Evolutionary conservation across 2,113 vertebrate species (phyloP), one percentile per base, ranked within the genome.

Genomic region (Plotosus lineatus): DNA sequence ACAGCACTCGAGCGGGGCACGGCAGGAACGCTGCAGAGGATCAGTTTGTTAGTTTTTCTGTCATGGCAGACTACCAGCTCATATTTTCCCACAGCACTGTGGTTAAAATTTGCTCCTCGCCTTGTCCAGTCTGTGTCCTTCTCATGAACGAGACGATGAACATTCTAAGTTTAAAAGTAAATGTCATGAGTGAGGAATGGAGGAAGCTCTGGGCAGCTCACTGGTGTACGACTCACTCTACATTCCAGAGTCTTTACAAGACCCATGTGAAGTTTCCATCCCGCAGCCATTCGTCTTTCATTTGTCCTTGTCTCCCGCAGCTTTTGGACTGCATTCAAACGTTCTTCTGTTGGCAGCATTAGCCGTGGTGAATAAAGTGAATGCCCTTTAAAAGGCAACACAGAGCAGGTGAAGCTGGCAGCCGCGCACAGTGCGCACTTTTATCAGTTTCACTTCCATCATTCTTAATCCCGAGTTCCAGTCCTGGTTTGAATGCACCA

Each of bases 191-290:
- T 66, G 79, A 36, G 75, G 51, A 51, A 68, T 56, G 48, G 46
- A 28, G 12, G 38, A 78, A 83, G 14, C 31, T 80, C 73, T 68
- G 58, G 51, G 82, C 71, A 82, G 79, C 66, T 84, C 55, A 31
- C 85, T 86, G 88, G 83, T 85, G 76, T 40, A 31, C 12, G n/a
- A 63, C 74, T 76, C 48, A 83, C 79, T 75, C 80, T 78, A 79
- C 85, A 89, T 89, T 90, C 86, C 87, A 84, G 46, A 74, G 63
- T 76, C 56, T 79, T 58, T 75, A 85, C 28, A 81, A 83, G 79
- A 84, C 79, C 78, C 82, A 75, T 61, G 71, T 60, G 44, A 87
- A 82, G 82, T 89, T 90, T 88, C 83, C 86, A 88, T 86, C 85
- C 78, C 84, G 84, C 87, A 63, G 82, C 84, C 17, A 40, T 87